A percentile compares a stretch with the other conserved stretches of the same genome.
These are phyloP conservation scores for Psittacula cyanocephala DNA, from an alignment of 2,113 vertebrate genomes.

Conservation along the genomic window DNA sequence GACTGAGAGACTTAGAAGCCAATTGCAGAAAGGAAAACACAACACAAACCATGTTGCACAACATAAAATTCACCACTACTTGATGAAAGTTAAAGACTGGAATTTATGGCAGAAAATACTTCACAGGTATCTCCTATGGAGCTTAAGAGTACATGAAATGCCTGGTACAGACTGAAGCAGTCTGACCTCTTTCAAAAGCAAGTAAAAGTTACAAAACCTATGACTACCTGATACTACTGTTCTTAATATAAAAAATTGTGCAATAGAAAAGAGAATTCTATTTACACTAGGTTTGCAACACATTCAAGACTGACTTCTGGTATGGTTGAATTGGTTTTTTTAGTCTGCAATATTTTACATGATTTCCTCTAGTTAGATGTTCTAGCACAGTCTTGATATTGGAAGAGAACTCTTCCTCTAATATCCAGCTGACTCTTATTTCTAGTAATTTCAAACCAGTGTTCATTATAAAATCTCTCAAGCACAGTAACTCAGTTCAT, in stretches of 20 bases:
- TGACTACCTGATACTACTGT: neutral
- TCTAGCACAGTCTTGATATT: neutral
- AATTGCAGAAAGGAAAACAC: neutral
- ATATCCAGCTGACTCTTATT: neutral
- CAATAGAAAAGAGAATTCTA: neutral
- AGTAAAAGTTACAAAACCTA: neutral
- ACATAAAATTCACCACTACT: neutral
- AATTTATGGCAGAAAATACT: neutral
- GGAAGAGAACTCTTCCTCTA: neutral
- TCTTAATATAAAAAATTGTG: neutral
- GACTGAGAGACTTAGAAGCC: neutral
- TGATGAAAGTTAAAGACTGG: neutral
- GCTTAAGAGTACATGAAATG: neutral
- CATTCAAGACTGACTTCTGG: neutral
- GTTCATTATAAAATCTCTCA: conserved; percentile 4
- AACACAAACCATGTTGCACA: neutral
- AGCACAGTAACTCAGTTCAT: neutral
- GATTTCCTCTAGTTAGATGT: neutral
- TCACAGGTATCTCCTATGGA: neutral
- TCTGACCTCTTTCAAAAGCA: neutral
- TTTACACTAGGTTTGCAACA: neutral
- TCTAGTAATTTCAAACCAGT: neutral
- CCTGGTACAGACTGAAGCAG: neutral
- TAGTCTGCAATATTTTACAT: neutral
- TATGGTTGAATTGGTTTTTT: neutral